These are phyloP conservation scores for Girardia tigrina DNA, from an alignment of 2,888 invertebrate species.

Conservation along the genomic window DNA sequence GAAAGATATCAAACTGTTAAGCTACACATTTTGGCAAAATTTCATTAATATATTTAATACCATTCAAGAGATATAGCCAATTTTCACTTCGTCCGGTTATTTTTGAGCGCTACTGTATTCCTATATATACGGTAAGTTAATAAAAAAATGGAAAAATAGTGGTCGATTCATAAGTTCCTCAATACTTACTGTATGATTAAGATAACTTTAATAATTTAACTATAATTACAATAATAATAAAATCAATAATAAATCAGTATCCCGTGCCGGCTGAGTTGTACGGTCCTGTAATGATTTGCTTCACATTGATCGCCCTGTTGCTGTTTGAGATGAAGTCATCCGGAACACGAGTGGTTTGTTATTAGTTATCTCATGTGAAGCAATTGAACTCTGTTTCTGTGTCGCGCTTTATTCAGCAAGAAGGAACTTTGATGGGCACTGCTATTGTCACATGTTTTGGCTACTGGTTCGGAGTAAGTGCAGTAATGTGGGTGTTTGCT, in stretches of 20 bases:
- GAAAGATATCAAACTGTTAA: no score
- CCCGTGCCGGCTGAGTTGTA: conserved; percentile 49
- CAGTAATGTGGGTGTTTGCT: conserved; percentile 47
- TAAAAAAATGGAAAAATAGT: no score
- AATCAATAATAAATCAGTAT: not conserved
- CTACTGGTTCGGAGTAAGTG: conserved; percentile 52
- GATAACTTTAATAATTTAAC: no score
- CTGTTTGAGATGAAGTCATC: conserved; percentile 52
- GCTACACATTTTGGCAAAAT: no score
- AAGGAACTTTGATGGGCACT: conserved; percentile 53
- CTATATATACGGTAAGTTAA: no score
- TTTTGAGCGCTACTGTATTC: no score
- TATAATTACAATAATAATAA: not conserved
- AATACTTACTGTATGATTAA: no score
- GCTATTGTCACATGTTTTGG: conserved; percentile 53
- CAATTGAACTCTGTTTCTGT: no score
- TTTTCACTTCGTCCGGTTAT: no score
- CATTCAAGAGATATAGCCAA: no score
- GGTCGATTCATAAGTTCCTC: no score
- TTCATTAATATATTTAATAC: no score
- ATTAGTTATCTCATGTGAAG: not conserved
- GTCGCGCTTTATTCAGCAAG: conserved; percentile 48
- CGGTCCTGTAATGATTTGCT: conserved; percentile 52
- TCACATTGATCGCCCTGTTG: conserved; percentile 52
- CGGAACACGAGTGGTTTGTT: conserved; percentile 49